Conservation (phyloP, 1,140 invertebrate species). For the Coelopa frigida region DNA sequence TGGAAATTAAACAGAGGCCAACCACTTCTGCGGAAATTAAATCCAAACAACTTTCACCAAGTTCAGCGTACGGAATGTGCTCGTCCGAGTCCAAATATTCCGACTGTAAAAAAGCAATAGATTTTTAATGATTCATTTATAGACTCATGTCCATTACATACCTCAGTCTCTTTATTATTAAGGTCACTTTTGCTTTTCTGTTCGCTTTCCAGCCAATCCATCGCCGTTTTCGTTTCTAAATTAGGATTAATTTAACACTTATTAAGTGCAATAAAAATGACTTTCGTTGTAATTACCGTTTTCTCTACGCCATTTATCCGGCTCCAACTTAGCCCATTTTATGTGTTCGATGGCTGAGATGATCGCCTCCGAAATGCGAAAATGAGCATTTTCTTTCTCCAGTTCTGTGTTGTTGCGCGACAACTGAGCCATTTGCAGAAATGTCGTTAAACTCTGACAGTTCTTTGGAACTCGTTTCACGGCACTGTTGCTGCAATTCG, state of each 20-base stretch:
- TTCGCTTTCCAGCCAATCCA: slow-evolving; percentile 14
- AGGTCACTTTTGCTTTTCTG: background rate
- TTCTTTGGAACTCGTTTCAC: slow-evolving; percentile 49
- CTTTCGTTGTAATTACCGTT: slow-evolving; percentile 13
- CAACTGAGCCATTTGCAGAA: slow-evolving; percentile 65
- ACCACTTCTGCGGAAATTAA: slow-evolving; percentile 66
- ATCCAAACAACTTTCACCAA: slow-evolving; percentile 15
- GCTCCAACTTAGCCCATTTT: slow-evolving; percentile 40
- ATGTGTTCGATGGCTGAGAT: slow-evolving; percentile 75
- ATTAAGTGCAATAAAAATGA: background rate
- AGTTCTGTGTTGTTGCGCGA: slow-evolving; percentile 66
- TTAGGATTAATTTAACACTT: background rate
- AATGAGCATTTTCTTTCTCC: slow-evolving; percentile 82
- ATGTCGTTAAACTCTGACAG: slow-evolving; percentile 68
- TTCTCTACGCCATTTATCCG: background rate
- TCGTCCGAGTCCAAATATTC: too few relatives aligned
- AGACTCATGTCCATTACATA: too few relatives aligned
- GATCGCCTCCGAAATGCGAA: slow-evolving; percentile 75
- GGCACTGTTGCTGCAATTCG: slow-evolving; percentile 2
- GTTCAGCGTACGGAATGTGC: slow-evolving; percentile 18
- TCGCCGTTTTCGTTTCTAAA: slow-evolving; percentile 8
- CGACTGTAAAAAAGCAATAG: too few relatives aligned
- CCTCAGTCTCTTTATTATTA: too few relatives aligned
- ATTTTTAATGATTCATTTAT: too few relatives aligned
- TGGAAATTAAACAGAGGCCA: slow-evolving; percentile 67